Evolutionary conservation across 1,140 invertebrate species (phyloP), one percentile per base, ranked within the genome.

Genomic region (Papilio aristodemus): DNA sequence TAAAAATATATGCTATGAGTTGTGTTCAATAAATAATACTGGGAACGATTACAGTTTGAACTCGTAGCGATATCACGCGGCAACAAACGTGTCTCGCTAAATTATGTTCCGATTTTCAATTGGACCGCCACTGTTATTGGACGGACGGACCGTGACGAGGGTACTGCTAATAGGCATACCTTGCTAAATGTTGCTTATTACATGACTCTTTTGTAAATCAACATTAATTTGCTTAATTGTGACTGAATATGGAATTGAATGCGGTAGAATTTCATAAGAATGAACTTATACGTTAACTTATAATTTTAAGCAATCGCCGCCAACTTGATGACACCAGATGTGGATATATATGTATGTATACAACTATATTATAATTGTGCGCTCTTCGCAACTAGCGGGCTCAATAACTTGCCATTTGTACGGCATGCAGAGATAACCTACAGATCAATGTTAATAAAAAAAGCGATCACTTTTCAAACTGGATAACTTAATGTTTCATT

Each of bases 391-490:
- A 22, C 9, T 25, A 50, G 17, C 19, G 46, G 19, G 11, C 46
- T 50, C 22, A 22, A 43, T 43, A 43, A 50, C 11, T 50, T 8
- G 9, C 46, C 19, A 4, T 50, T 50, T 50, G 43, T 46, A 9
- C 9, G 10, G 9, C 19, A 9, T 11, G 22, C 46, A 3, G 9
- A 22, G 46, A 50, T 50, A 50, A 50, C 46, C 46, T 25, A 50
- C 0, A 50, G 46, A 50, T 50, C 46, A 50, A 50, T 22, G 46
- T 50, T 50, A 50, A 50, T 50, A 50, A 50, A 50, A 22, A 50
- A 11, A 11, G 14, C 22, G 22, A 50, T 50, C 19, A 22, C 32
- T 58, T 9, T 57, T 32, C 14, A 58, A n/a, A 58, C 46, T 10
- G 19, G 8, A 58, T n/a, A 10, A n/a, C n/a, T n/a, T n/a, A n/a